Conservation (phyloP, 2,888 invertebrate genomes). For the Shargacucullia verbasci region DNA sequence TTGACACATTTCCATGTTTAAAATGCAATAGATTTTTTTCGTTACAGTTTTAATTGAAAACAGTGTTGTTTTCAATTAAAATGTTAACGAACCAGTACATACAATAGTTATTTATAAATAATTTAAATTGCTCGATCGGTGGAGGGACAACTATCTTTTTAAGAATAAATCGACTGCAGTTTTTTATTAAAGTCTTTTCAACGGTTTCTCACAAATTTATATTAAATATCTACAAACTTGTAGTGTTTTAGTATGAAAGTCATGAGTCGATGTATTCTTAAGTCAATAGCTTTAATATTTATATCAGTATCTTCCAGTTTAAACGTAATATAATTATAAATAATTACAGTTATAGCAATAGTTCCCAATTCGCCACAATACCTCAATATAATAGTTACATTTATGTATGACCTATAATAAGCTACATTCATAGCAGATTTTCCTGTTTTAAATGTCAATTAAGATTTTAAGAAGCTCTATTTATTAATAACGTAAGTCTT, state of each 20-base stretch:
- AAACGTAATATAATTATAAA: constrained; percentile 73
- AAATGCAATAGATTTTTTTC: constrained; percentile 86
- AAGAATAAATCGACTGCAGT: constrained; percentile 76
- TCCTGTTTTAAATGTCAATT: constrained; percentile 56
- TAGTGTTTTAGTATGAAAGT: constrained; percentile 32
- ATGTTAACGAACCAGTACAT: constrained; percentile 69
- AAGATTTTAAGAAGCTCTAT: constrained; percentile 51
- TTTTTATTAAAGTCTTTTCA: constrained; percentile 57
- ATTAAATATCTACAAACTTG: constrained; percentile 36
- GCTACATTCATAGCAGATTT: constrained; percentile 65
- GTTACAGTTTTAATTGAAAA: constrained; percentile 57
- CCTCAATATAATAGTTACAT: constrained; percentile 84
- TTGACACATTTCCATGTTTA: constrained; percentile 85
- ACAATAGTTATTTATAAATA: constrained; percentile 86
- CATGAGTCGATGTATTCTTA: constrained; percentile 79
- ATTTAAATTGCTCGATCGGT: constrained; percentile 80
- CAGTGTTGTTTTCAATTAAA: constrained; percentile 41
- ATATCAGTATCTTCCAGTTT: constrained; percentile 86
- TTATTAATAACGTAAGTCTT: constrained; percentile 51
- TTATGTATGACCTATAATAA: constrained; percentile 68
- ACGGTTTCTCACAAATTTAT: constrained; percentile 52
- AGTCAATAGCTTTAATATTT: constrained; percentile 87
- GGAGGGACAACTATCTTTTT: constrained; percentile 58
- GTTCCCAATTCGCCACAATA: constrained; percentile 84
- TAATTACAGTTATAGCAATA: constrained; percentile 82